Evolutionary conservation across 1,140 invertebrate species (phyloP), one percentile per base, ranked within the genome.

Genomic region (Delia radicum): DNA sequence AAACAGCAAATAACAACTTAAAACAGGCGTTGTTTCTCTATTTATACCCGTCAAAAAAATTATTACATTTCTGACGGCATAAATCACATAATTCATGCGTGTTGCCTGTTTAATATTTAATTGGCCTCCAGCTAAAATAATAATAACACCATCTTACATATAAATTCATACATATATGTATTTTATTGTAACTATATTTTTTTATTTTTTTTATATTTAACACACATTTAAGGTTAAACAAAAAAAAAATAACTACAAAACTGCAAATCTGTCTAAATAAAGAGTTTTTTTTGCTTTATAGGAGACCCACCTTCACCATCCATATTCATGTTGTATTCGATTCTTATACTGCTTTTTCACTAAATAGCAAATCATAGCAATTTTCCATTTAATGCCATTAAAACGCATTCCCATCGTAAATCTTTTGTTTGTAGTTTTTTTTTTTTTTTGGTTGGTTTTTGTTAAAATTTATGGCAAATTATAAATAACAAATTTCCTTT

Each of bases 371-470:
- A 76, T 76, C 28, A 76, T 73, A 33, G 75, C 71, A 76, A 76
- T 76, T 76, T 76, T 76, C 75, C 55, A 71, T 76, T 76, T 76
- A 76, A 76, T 76, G 75, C 75, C 75, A 76, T 63, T 27, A 55
- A 37, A 71, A 76, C 46, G 48, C 71, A 63, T 76, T 76, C 75
- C 75, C 75, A 76, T 72, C 75, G 71, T 76, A 76, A 76, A 76
- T 76, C 69, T 73, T 69, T 37, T n/a, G 3, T 69, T 33, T n/a
- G 12, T 28, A 6, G 27, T 67, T 28, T 15, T 15, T 67, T 15
- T 31, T 65, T 27, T 13, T 65, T 55, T 55, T 21, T 55, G 48
- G 18, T 55, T 33, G 33, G 29, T 8, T 33, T 69, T 33, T 24
- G 27, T 27, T 5, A 28, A 76, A 76, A 76, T 73, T 76, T 76